A percentile compares a stretch with the other conserved stretches of the same genome.
Conservation (phyloP, 2,888 invertebrate genomes). For the Nomada lathburiana region DNA sequence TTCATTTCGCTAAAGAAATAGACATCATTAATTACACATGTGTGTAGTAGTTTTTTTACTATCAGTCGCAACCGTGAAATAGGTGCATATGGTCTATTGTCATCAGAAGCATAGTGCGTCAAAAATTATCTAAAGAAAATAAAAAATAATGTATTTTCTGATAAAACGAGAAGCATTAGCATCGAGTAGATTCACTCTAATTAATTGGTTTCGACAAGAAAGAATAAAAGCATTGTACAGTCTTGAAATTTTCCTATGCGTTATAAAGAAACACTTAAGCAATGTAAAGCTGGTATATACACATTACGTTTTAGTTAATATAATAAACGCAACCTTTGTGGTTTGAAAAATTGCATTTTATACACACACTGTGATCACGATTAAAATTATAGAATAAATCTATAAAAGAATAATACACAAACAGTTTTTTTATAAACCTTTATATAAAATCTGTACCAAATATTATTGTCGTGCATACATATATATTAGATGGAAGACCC, state of each 20-base stretch:
- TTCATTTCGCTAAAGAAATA: slow-evolving; percentile 72
- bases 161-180: slow-evolving; percentile 46
- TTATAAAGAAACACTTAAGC: slow-evolving; percentile 18
- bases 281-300: slow-evolving; percentile 17
- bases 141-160: slow-evolving; percentile 13
- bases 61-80: slow-evolving; percentile 65
- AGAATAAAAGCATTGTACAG: slow-evolving; percentile 30
- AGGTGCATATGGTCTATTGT: slow-evolving; percentile 37
- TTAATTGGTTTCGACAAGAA: slow-evolving; percentile 24
- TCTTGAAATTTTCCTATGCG: slow-evolving; percentile 16
- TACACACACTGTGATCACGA: slow-evolving; percentile 40
- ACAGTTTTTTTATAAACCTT: slow-evolving; percentile 48
- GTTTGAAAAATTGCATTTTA: slow-evolving; percentile 8
- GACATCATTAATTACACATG: slow-evolving; percentile 67
- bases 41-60: slow-evolving; percentile 47
- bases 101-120: slow-evolving; percentile 42
- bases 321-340: slow-evolving; percentile 21
- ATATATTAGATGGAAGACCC: slow-evolving; percentile 61
- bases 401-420: slow-evolving; percentile 28
- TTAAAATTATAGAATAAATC: slow-evolving; percentile 37
- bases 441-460: slow-evolving; percentile 46
- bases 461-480: slow-evolving; percentile 66
- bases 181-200: slow-evolving; percentile 19
- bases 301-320: slow-evolving; percentile 40
- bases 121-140: slow-evolving; percentile 24